These are phyloP conservation scores for Australoheros scitulus DNA, from an alignment of 2,113 vertebrate species.

Conservation along the genomic window DNA sequence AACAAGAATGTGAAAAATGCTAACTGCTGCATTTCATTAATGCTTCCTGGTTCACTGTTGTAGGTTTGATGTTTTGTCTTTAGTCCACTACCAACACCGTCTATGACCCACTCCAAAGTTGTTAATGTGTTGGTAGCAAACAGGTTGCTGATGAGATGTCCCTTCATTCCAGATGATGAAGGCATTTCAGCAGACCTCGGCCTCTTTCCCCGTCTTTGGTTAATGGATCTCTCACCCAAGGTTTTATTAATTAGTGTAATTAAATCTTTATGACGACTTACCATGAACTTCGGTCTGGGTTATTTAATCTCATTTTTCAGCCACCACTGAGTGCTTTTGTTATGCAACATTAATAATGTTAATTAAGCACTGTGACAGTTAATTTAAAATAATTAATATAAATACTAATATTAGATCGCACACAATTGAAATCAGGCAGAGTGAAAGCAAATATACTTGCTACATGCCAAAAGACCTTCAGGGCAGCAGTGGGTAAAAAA, in stretches of 20 bases:
- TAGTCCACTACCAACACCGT: not conserved
- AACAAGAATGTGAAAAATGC: not conserved
- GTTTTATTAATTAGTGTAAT: slow-evolving; percentile 79
- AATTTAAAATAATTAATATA: slow-evolving; percentile 83
- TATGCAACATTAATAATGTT: slow-evolving; percentile 80
- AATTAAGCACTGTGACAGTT: slow-evolving; percentile 82
- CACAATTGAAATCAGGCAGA: slow-evolving; percentile 52
- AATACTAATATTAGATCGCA: slow-evolving; percentile 81
- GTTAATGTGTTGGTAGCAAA: not conserved
- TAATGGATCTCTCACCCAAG: slow-evolving; percentile 50
- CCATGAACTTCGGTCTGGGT: slow-evolving; percentile 64
- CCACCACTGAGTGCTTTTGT: slow-evolving; percentile 64
- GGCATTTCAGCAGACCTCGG: slow-evolving; percentile 21
- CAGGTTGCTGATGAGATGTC: not conserved
- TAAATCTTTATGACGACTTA: slow-evolving; percentile 74
- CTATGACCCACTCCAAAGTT: not conserved
- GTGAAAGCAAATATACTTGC: slow-evolving; percentile 32
- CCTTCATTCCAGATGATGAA: not conserved
- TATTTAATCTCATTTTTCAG: slow-evolving; percentile 77
- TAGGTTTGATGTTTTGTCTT: not conserved
- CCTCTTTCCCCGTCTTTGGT: slow-evolving; percentile 29
- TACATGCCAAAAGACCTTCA: slow-evolving; percentile 11
- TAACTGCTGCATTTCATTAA: not conserved
- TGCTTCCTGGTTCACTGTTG: not conserved
- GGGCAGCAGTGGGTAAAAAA: not conserved